Base-by-base conservation (phyloP, 2,888 invertebrate species). In the Nasonia oneida region DNA sequence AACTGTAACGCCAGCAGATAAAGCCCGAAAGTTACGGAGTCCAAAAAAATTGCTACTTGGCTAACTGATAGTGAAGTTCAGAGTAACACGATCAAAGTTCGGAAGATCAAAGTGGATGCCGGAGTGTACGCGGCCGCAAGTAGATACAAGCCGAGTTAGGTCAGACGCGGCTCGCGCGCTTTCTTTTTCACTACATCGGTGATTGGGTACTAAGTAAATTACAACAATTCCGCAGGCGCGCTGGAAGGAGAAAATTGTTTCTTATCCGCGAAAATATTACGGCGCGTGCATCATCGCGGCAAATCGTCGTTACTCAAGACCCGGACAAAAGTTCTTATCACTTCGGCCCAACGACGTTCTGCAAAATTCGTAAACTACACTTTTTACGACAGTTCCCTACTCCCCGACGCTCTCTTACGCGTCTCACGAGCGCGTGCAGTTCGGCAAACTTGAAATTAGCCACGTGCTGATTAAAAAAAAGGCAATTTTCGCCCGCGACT, bases 381-480 rank as follows among this genome's bases (percentile, higher is more conserved):
- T 53, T 78, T 83, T 83, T 81, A 86, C 81, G 71, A 76, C 39
- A 64, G 78, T 53, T 29, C 3, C 64, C 64, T 78, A 50, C 74
- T n/a, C 2, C 71, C 70, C 15, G 15, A 53, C n/a, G n/a, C 18
- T 61, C 8, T n/a, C 23, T n/a, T 61, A 61, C 39, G 4, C 4
- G 39, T 61, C 39, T 50, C 67, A 53, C 18, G 29, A 29, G 3
- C 29, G 0, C 29, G 33, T 33, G 15, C 29, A 39, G 67, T 64
- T 64, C 37, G 3, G 79, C 75, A 80, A 87, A 85, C 79, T 87
- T 87, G 33, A 81, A 87, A 87, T 87, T 85, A 87, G 85, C 71
- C 79, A 47, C n/a, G 79, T 50, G 73, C 84, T 85, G 87, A 87
- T 87, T 87, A 87, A 87, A 82, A 82, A 81, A 81, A 81, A 81